Conservation (phyloP, 92 coral and sea anemone genomes). For the Porites cylindrica region DNA sequence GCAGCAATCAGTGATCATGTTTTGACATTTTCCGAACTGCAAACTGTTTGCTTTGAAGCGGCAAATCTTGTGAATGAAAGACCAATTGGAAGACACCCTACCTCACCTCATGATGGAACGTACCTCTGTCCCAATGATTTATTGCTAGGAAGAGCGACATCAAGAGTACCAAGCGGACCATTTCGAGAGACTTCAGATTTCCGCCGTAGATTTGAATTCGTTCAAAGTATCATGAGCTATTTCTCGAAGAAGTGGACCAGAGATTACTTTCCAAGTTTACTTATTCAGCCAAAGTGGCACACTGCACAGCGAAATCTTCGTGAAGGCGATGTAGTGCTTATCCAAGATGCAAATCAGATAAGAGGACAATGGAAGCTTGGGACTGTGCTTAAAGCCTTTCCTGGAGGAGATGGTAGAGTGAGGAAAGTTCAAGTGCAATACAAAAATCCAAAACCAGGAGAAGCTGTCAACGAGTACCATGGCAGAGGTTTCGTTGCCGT, state of each 20-base stretch:
- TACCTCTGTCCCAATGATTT: slow-evolving; percentile 65
- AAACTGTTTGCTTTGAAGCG: slow-evolving; percentile 67
- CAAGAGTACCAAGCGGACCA: slow-evolving; percentile 64
- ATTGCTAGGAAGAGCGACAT: slow-evolving; percentile 56
- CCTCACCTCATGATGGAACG: slow-evolving; percentile 55
- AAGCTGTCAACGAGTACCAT: slow-evolving; percentile 18
- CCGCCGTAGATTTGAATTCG: slow-evolving; percentile 36
- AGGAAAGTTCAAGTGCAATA: slow-evolving; percentile 38
- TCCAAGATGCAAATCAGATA: slow-evolving; percentile 12
- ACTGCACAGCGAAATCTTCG: neutral
- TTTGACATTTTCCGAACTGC: slow-evolving; percentile 62
- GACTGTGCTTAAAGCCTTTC: slow-evolving; percentile 1
- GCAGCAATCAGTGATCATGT: slow-evolving; percentile 44
- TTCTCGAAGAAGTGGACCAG: slow-evolving; percentile 56
- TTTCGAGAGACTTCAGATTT: slow-evolving; percentile 39
- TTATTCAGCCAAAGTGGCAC: slow-evolving; percentile 41
- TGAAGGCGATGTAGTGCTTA: no score
- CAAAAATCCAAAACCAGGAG: slow-evolving; percentile 46
- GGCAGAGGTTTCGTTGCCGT: slow-evolving; percentile 34
- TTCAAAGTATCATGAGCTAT: slow-evolving; percentile 28
- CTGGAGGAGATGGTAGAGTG: slow-evolving; percentile 47
- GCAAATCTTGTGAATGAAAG: slow-evolving; percentile 27
- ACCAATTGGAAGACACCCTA: slow-evolving; percentile 57
- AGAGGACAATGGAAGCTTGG: slow-evolving; percentile 20
- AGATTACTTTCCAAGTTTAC: slow-evolving; percentile 47